Conservation (phyloP, 1,140 invertebrate genomes). For the Panagrolaimus sp. region DNA sequence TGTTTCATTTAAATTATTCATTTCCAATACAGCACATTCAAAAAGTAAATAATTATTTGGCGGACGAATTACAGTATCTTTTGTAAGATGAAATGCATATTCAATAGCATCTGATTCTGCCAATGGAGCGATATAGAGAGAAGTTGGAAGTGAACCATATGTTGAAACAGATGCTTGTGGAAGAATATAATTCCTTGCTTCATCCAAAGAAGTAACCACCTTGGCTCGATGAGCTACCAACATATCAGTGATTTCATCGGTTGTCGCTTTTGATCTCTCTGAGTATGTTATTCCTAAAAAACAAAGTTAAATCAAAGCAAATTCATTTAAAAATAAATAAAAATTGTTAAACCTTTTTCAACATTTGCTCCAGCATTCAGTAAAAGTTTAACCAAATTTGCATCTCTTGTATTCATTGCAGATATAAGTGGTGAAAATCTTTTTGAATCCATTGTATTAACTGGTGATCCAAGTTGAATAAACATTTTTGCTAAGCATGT, state of each 20-base stretch:
- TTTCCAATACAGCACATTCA: background rate
- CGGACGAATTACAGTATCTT: background rate
- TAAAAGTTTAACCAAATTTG: background rate
- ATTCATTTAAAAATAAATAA: background rate
- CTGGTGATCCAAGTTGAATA: background rate
- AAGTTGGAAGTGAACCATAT: background rate
- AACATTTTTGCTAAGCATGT: background rate
- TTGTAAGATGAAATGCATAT: background rate
- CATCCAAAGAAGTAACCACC: background rate
- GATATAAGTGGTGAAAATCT: background rate
- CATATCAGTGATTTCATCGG: background rate
- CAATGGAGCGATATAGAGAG: background rate
- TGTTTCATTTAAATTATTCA: background rate
- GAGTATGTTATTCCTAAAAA: too few species aligned
- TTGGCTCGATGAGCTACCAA: background rate
- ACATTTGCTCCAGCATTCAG: background rate
- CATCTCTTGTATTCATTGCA: background rate
- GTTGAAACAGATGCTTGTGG: background rate
- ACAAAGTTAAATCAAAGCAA: background rate
- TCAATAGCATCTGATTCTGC: background rate
- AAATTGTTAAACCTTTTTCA: background rate
- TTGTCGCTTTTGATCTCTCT: too few species aligned
- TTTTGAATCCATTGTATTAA: background rate
- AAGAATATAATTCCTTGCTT: background rate
- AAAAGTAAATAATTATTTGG: conserved; percentile 5